A percentile compares a stretch with the other conserved stretches of the same genome.
phyloP scores from a whole-genome alignment of 1,140 invertebrate genomes.

The Dreissena rostriformis region DNA sequence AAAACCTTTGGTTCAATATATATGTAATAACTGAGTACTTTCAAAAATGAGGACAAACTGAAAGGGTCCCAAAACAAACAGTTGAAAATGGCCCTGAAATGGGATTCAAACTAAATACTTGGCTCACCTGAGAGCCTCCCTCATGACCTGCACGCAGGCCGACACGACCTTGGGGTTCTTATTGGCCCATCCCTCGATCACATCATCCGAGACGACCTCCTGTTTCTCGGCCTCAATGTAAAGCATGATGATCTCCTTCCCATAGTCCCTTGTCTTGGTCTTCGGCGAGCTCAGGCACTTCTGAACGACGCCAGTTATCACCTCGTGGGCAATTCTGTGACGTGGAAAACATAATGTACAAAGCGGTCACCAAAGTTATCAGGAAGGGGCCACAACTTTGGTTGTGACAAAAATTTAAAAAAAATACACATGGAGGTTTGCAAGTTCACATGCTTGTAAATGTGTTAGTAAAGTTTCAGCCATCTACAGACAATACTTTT shows the following conservation, averaged over 20 bases:
- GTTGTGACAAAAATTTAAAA: no score
- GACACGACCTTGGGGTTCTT: conserved; percentile 98
- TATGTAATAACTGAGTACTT: no score
- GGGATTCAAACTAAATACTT: neutral
- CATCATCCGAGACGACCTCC: conserved; percentile 84
- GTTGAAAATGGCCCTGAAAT: neutral
- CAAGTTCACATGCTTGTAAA: no score
- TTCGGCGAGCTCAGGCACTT: conserved; percentile 96
- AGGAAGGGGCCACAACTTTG: no score
- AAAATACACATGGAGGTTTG: no score
- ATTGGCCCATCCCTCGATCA: conserved; percentile 92
- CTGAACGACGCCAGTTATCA: conserved; percentile 92
- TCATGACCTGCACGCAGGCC: conserved; percentile 90
- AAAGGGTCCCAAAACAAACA: no score
- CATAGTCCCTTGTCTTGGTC: conserved; percentile 95
- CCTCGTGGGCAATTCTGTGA: conserved; percentile 91
- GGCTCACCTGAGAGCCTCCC: conserved; percentile 86
- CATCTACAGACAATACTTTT: no score
- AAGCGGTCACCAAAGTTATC: no score
- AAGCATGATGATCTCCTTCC: conserved; percentile 94
- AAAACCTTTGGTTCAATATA: no score
- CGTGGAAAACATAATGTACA: no score
- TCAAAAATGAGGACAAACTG: no score
- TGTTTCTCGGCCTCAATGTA: conserved; percentile 98
- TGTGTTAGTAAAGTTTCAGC: no score